Base-by-base conservation (phyloP, 2,797 vertebrate species). In the Hippoglossus hippoglossus region DNA sequence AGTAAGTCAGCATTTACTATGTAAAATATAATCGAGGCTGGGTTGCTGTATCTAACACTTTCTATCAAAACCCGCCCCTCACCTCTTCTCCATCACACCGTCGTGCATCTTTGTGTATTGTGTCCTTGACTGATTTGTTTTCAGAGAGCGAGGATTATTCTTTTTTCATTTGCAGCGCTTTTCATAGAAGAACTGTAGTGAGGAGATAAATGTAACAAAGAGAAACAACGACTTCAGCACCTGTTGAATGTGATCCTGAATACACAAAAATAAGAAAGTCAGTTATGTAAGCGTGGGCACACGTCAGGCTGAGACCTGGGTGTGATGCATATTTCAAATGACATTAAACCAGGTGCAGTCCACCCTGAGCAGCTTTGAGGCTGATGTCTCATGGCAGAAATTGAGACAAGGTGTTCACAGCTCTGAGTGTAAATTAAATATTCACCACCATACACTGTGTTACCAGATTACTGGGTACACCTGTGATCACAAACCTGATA, bases 241-340 rank as follows among this genome's bases (percentile, higher is more conserved):
- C 63, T 57, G 47, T 39, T 41, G 47, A 36, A 28, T 64, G 68
- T 66, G 68, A 56, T 63, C 36, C 53, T 79, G 60, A 75, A 70
- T 59, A 56, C 66, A 61, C 63, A 44, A 16, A 19, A 58, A 65
- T 66, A 64, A 31, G 47, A 73, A 39, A 61, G 26, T 22, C 41
- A 56, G 61, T 71, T 75, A 63, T 75, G 62, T 67, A 52, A 47
- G 46, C 2, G 46, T 47, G 16, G 12, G 15, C 5, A 18, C 41
- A 18, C 15, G 1, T 44, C 41, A 18, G 41, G 46, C 46, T 7
- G 46, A 18, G 47, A 36, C 21, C 62, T 64, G 36, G 51, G 71
- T 50, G 73, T 58, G 71, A 79, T 63, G 65, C 46, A 79, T 67
- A 63, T 77, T 76, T 71, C 63, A 80, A 81, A 86, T 15, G 9